phyloP scores from a whole-genome alignment of 2,797 vertebrate species.

The Echeneis naucrates region DNA sequence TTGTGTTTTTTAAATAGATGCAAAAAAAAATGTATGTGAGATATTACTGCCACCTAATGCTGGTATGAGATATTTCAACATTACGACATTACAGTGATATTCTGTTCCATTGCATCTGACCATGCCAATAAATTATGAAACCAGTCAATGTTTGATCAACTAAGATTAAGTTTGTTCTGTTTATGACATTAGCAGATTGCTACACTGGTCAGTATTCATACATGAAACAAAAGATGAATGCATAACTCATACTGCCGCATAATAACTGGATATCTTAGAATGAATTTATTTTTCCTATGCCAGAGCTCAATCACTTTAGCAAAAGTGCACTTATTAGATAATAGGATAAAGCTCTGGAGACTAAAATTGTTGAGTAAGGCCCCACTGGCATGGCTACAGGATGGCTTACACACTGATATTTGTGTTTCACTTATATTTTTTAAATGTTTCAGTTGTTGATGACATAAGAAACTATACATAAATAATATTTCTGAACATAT shows the following conservation, averaged over 20 bases:
- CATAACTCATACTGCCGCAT: not conserved
- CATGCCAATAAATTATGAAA: not conserved
- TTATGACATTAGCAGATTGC: not conserved
- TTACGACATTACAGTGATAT: not conserved
- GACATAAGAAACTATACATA: not conserved
- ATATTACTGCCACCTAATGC: slow-evolving; percentile 72
- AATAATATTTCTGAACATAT: not conserved
- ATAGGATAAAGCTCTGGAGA: not conserved
- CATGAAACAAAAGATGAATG: not conserved
- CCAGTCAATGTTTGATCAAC: not conserved
- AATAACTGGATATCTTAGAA: not conserved
- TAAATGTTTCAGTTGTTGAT: not conserved
- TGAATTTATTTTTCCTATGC: fast-evolving
- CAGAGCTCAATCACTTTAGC: not conserved
- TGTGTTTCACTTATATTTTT: not conserved
- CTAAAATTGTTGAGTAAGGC: not conserved
- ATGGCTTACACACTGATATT: not conserved
- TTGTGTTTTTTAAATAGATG: not conserved
- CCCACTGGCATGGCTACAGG: not conserved
- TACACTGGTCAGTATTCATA: not conserved
- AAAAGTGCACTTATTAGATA: not conserved
- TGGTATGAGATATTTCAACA: slow-evolving; percentile 34
- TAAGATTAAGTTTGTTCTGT: not conserved
- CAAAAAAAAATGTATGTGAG: slow-evolving; percentile 19
- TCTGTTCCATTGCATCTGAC: not conserved